Evolutionary conservation across 2,113 vertebrate genomes (phyloP).

Genomic region (Bubo blakistoni): DNA sequence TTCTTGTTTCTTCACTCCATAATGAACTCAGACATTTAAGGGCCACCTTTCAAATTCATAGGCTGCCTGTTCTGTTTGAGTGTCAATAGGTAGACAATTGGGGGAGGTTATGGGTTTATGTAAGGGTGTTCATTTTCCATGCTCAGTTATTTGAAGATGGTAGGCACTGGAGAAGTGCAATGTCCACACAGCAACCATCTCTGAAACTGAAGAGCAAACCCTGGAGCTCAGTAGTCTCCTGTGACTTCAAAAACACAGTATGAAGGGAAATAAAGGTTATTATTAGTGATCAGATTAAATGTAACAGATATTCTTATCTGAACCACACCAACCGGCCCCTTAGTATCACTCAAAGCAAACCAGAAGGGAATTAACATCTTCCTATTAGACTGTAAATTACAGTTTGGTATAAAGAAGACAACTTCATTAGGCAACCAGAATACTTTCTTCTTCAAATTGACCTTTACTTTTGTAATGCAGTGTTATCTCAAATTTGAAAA

Average conservation of each 20-base stretch:
- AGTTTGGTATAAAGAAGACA: neutral
- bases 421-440: neutral
- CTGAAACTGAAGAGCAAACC: neutral
- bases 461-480: neutral
- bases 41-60: neutral
- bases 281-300: neutral
- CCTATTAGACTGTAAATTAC: neutral
- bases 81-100: neutral
- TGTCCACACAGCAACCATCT: neutral
- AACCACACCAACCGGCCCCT: neutral
- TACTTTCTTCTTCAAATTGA: neutral
- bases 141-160: neutral
- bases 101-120: neutral
- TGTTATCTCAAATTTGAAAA: neutral
- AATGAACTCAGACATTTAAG: neutral
- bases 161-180: neutral
- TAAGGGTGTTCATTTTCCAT: neutral
- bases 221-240: neutral
- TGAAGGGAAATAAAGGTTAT: slow-evolving; percentile 24
- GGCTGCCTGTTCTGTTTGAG: neutral
- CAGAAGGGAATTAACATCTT: slow-evolving; percentile 15
- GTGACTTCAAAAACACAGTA: neutral
- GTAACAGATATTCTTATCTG: slow-evolving; percentile 7
- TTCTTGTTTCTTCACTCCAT: neutral
- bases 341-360: neutral